Base-by-base conservation (phyloP, 2,888 invertebrate genomes). In the Rhabditophanes sp. region DNA sequence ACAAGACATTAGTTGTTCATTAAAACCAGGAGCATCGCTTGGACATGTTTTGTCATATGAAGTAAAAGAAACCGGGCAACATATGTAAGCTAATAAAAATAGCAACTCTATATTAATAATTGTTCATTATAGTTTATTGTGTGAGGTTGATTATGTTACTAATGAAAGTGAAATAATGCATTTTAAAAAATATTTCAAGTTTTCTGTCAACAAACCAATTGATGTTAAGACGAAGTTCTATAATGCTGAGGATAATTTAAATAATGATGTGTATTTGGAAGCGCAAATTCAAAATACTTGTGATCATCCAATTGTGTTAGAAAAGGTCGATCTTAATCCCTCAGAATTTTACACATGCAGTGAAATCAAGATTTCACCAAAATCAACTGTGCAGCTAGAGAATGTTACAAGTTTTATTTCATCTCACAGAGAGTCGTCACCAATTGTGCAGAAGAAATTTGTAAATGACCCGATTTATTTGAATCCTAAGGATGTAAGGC, bases 31-130 rank as follows among this genome's bases (percentile, higher is more conserved):
- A 56, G 78, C 80, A 62, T 87, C 83, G 8, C 74, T 88, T 11
- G 85, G 88, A 69, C 80, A 87, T 69, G 82, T 93, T 21, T 85
- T 93, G 61, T 82, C 85, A 63, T 88, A 96, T 70, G 93, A 96
- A 75, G 88, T 96, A n/a, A 93, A 90, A 69, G 93, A 96, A 71
- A 78, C 87, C 50, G 93, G 93, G 25, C 83, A 85, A 27, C 93
- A 96, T 65, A 88, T 93, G 81, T 82, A 71, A 68, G 75, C 62
- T 19, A 19, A 9, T 41, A 19, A 4, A 14, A 9, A 18, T 37
- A 5, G 12, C 21, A 6, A 29, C n/a, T 9, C 9, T n/a, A n/a
- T 29, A n/a, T 29, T 6, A 21, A n/a, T 6, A 28, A 6, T 14
- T 28, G 4, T n/a, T 28, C 5, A 4, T n/a, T n/a, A n/a, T n/a